Evolutionary conservation across 2,113 vertebrate genomes (phyloP).

Genomic region (Melanerpes formicivorus): DNA sequence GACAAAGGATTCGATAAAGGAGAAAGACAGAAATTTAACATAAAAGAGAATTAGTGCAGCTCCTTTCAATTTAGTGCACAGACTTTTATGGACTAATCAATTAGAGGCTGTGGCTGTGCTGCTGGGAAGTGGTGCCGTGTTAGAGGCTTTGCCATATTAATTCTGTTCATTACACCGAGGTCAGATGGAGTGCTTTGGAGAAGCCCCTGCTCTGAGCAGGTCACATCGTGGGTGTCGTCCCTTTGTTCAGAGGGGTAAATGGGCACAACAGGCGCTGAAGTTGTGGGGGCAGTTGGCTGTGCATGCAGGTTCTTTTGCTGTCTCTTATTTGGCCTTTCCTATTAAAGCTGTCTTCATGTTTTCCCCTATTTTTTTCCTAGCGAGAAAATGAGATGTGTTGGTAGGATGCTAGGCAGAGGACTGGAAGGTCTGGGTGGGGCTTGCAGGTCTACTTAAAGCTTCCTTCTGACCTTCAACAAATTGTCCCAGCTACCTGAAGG

Average conservation of each 20-base stretch:
- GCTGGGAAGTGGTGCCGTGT: constrained; percentile 81
- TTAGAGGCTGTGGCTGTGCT: constrained; percentile 83
- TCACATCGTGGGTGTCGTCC: constrained; percentile 59
- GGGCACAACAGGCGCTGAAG: not conserved
- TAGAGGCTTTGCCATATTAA: constrained; percentile 83
- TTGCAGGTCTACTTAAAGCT: not conserved
- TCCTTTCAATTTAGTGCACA: constrained; percentile 87
- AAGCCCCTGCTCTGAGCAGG: constrained; percentile 68
- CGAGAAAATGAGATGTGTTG: not conserved
- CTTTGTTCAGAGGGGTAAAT: constrained; percentile 36
- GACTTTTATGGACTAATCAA: constrained; percentile 88
- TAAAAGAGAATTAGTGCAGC: constrained; percentile 88
- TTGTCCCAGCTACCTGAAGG: not conserved
- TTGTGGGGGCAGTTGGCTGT: not conserved
- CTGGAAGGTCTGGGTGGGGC: not conserved
- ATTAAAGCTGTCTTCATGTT: not conserved
- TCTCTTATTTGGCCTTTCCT: not conserved
- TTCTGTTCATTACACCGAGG: constrained; percentile 82
- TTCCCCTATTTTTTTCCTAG: fast-evolving
- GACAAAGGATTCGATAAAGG: constrained; percentile 83
- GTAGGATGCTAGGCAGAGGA: not conserved
- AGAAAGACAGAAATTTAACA: constrained; percentile 88
- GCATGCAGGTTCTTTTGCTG: not conserved
- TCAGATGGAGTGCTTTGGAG: constrained; percentile 79
- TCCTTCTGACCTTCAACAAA: not conserved